Base-by-base conservation (phyloP, 2,113 vertebrate species). In the Hymenochirus boettgeri region DNA sequence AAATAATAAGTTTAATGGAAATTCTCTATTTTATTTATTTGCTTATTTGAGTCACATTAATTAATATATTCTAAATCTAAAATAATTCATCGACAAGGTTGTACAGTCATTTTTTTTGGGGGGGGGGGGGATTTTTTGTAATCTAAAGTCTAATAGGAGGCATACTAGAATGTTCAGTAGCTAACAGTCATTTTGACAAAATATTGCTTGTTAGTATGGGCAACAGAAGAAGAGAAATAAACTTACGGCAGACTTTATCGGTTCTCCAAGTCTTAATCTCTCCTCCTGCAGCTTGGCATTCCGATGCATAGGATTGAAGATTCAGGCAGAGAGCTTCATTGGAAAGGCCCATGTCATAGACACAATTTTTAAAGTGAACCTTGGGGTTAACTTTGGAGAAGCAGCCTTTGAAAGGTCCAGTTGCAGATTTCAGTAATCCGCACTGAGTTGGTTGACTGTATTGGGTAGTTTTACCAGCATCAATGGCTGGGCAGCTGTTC, bases 331-430 rank as follows among this genome's bases (percentile, higher is more conserved):
- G 75, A 5, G 65, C 72, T 12, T 71, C 66, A 12, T 79, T 80
- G 0, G 46, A 12, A 15, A 57, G 62, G 39, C 81, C 85, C 65
- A 83, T 55, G 59, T 84, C 83, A 69, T 80, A 79, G 42, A 87
- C 72, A 3, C 85, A 87, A 37, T 79, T 18, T 2, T 76, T 69
- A 5, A 83, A 62, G 69, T 83, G 85, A 2, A 26, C 5, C 7
- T 62, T 42, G 0, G 82, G 79, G 23, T 74, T 70, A 27, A 87
- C 72, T 39, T 46, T 60, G 35, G 7, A 35, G 31, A 86, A 79
- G 56, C 87, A 90, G 12, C 29, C 65, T 46, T 78, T 67, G 54
- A 88, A 90, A 15, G 84, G 82, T 7, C 85, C 83, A 0, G 65
- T 45, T 1, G 42, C 24, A 0, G 17, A 55, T 26, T 35, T 63